These are phyloP conservation scores for Malthinus seriepunctatus DNA, from an alignment of 2,888 invertebrate genomes.

Conservation along the genomic window DNA sequence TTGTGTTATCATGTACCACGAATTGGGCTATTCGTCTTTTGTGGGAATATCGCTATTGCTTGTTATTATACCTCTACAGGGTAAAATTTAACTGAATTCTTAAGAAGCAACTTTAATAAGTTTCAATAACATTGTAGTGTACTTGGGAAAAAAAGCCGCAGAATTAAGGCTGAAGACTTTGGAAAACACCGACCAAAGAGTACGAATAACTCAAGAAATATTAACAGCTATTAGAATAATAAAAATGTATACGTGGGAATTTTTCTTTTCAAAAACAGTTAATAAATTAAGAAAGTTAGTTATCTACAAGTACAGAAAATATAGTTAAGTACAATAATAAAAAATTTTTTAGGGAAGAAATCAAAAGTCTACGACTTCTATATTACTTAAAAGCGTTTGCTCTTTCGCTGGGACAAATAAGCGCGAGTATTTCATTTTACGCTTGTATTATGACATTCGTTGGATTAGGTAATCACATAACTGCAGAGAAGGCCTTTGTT, in stretches of 20 bases:
- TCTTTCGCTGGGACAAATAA: constrained; percentile 42
- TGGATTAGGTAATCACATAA: constrained; percentile 69
- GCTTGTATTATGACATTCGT: constrained; percentile 62
- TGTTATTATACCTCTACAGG: constrained; percentile 55
- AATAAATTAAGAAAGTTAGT: constrained; percentile 72
- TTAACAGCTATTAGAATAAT: constrained; percentile 84
- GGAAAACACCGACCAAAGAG: constrained; percentile 77
- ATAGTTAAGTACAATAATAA: not conserved
- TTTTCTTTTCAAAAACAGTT: constrained; percentile 75
- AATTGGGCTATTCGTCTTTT: constrained; percentile 59
- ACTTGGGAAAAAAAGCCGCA: constrained; percentile 49
- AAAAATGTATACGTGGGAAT: constrained; percentile 63
- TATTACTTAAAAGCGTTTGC: constrained; percentile 45
- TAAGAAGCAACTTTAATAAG: not conserved
- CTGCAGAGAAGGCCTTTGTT: constrained; percentile 84
- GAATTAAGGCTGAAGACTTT: constrained; percentile 18
- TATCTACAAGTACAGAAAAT: not conserved
- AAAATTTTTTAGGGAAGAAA: constrained; percentile 53
- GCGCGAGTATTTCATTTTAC: constrained; percentile 47
- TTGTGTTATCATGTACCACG: constrained; percentile 67
- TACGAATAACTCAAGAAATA: constrained; percentile 88
- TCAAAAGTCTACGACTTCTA: constrained; percentile 57
- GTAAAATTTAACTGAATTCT: constrained; percentile 38
- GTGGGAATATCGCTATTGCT: constrained; percentile 59
- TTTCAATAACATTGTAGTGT: constrained; percentile 56